Conservation (phyloP, 1,140 invertebrate genomes). For the Drosophila fuyamai region DNA sequence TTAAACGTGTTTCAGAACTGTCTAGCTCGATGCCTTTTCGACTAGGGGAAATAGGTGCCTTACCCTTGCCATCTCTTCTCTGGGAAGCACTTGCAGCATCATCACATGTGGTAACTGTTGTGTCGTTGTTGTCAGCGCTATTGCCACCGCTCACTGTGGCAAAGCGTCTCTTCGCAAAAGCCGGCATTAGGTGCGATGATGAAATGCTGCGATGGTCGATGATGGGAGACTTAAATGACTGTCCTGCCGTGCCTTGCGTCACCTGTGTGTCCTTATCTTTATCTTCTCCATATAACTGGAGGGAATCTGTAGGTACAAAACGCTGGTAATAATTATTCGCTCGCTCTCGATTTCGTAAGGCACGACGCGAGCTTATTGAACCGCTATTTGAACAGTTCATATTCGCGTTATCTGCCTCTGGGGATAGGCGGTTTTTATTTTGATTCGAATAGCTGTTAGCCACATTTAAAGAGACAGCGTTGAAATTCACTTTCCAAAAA, state of each 20-base stretch:
- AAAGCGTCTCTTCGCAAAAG: conserved; percentile 75
- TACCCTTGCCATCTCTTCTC: conserved; percentile 5
- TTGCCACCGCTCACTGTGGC: conserved; percentile 8
- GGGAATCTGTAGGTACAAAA: conserved; percentile 48
- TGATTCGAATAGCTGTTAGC: conserved; percentile 27
- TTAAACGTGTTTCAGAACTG: conserved; percentile 24
- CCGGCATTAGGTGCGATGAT: conserved; percentile 83
- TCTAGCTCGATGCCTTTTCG: conserved; percentile 14
- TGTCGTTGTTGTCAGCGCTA: conserved; percentile 27
- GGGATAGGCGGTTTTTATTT: conserved; percentile 47
- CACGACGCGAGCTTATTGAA: conserved; percentile 60
- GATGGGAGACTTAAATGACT: conserved; percentile 41
- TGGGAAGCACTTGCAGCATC: neutral
- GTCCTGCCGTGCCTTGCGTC: neutral
- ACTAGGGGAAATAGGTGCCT: neutral
- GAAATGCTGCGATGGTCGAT: conserved; percentile 83
- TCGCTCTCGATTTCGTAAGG: conserved; percentile 61
- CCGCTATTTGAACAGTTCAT: conserved; percentile 48
- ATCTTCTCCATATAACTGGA: conserved; percentile 37
- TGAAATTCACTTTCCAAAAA: conserved; percentile 64
- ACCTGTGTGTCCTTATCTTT: conserved; percentile 33
- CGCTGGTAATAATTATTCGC: conserved; percentile 75
- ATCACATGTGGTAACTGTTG: conserved; percentile 27
- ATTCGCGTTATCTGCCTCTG: conserved; percentile 52
- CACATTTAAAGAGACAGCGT: neutral